Evolutionary conservation across 1,140 invertebrate species (phyloP).

Genomic region (Orius insidiosus): DNA sequence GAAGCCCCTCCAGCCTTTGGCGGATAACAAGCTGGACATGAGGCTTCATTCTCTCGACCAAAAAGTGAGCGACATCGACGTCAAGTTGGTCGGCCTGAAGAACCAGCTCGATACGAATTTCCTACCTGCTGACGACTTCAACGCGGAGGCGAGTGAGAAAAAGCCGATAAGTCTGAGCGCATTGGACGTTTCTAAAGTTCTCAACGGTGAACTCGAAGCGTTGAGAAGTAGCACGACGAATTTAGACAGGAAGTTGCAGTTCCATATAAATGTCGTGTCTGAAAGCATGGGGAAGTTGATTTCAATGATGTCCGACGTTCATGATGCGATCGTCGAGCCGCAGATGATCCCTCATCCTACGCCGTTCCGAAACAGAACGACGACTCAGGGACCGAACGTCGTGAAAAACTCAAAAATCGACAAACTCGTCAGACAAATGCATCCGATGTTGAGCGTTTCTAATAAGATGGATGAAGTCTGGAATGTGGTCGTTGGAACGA

Average conservation of each 20-base stretch:
- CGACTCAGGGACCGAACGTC: slow-evolving; percentile 26
- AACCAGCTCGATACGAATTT: slow-evolving; percentile 67
- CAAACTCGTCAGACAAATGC: slow-evolving; percentile 54
- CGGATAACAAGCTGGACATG: slow-evolving; percentile 34
- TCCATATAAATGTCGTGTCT: slow-evolving; percentile 64
- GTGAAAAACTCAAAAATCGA: slow-evolving; percentile 56
- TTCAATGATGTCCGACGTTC: slow-evolving; percentile 58
- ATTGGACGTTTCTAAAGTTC: slow-evolving; percentile 56
- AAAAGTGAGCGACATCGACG: slow-evolving; percentile 64
- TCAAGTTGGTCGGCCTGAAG: slow-evolving; percentile 55
- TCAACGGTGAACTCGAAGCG: slow-evolving; percentile 57
- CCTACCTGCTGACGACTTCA: slow-evolving; percentile 58
- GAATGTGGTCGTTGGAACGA: slow-evolving; percentile 72
- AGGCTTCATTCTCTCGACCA: slow-evolving; percentile 51
- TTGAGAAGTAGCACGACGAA: slow-evolving; percentile 52
- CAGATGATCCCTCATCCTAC: slow-evolving; percentile 14
- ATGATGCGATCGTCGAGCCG: slow-evolving; percentile 53
- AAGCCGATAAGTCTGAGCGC: slow-evolving; percentile 56
- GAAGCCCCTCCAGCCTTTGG: slow-evolving; percentile 28
- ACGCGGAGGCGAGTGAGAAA: slow-evolving; percentile 68
- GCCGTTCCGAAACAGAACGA: slow-evolving; percentile 28
- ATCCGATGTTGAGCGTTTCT: slow-evolving; percentile 64
- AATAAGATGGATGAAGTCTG: slow-evolving; percentile 75
- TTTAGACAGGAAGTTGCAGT: slow-evolving; percentile 65
- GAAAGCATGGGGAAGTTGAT: slow-evolving; percentile 60